Base-by-base conservation (phyloP, 2,888 invertebrate genomes). In the Zygothrica quintamaculata region DNA sequence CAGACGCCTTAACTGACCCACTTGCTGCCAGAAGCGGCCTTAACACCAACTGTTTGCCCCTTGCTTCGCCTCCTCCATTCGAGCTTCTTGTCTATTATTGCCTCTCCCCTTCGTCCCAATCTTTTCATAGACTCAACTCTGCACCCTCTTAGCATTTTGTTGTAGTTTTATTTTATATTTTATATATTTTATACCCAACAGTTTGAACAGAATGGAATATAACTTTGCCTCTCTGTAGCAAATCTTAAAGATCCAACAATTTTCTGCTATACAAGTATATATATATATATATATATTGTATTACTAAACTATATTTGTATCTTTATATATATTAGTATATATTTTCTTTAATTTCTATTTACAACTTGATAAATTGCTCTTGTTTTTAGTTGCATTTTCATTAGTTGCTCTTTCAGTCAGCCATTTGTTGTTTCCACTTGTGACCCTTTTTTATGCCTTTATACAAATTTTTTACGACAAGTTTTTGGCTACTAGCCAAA, bases 1-100 rank as follows among this genome's bases (percentile, higher is more conserved):
- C 31, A 40, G 53, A 40, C 46, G 52, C 72, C 56, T 60, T 31
- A 58, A 62, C 58, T 78, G 80, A 76, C 78, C 78, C 84, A 84
- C 78, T 84, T 79, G 29, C 55, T 44, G 43, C 33, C 31, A 9
- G 29, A 48, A n/a, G 3, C 39, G 53, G 56, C 50, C 52, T 18
- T 37, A 22, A 22, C 18, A 22, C 18, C 18, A 2, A 3, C 4
- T 39, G 25, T 36, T 12, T 9, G 2, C 40, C 25, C 12, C 7
- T 53, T 33, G 33, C 29, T 8, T 18, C 36, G 4, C 8, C 9
- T 5, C 33, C 15, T 3, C 42, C 33, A 22, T 16, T 48, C 5
- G 26, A 43, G 52, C 22, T 50, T 12, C 12, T 44, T 18, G 40
- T 37, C 39, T 51, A 44, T 22, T 42, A 18, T 3, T 11, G 22